phyloP scores from a whole-genome alignment of 2,113 vertebrate genomes.

The Pangasianodon gigas region DNA sequence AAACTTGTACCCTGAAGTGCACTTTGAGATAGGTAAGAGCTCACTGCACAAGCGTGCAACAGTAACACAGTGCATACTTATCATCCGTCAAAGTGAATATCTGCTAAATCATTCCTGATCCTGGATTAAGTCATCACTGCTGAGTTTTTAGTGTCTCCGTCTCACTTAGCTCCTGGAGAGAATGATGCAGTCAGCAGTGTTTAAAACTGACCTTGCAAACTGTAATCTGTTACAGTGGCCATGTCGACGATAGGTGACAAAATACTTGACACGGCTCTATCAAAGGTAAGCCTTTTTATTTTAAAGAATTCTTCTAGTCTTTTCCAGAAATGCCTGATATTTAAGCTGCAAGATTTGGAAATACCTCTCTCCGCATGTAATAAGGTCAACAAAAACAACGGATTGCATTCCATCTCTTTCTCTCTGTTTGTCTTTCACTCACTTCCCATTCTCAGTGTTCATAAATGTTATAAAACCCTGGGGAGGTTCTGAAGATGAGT shows the following conservation, averaged over 20 bases:
- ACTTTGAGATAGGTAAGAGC: constrained; percentile 80
- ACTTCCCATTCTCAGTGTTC: background rate
- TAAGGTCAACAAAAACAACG: background rate
- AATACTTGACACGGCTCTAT: constrained; percentile 95
- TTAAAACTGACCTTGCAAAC: background rate
- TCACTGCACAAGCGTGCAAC: background rate
- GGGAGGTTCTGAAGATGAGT: background rate
- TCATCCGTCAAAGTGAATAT: background rate
- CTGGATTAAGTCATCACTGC: background rate
- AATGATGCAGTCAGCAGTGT: background rate
- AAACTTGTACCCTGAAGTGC: constrained; percentile 69
- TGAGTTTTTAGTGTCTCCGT: background rate
- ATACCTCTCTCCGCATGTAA: background rate
- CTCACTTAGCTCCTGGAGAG: background rate
- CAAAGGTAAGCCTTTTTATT: constrained; percentile 79
- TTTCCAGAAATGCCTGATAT: background rate
- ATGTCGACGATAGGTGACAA: constrained; percentile 96
- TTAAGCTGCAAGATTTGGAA: background rate
- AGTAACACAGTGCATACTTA: background rate
- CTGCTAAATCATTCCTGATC: background rate
- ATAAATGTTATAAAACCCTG: background rate
- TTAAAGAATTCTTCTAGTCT: background rate
- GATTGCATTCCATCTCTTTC: background rate
- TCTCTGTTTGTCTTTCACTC: constrained; percentile 1
- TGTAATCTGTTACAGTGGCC: constrained; percentile 76